These are phyloP conservation scores for Tichodroma muraria DNA, from an alignment of 2,113 vertebrate genomes.

Conservation along the genomic window DNA sequence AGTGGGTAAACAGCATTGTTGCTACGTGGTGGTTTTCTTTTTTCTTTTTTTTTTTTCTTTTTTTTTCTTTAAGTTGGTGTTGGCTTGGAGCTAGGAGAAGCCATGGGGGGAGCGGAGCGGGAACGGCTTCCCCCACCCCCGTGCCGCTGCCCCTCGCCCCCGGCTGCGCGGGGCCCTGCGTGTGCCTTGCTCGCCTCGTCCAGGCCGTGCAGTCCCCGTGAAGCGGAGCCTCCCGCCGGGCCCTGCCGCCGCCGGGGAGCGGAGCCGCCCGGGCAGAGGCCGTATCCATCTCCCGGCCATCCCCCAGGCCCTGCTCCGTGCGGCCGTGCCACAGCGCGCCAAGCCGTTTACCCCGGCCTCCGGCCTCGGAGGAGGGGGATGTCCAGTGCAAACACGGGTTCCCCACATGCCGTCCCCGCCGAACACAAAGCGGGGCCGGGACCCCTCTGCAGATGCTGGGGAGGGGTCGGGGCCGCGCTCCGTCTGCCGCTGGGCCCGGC, in stretches of 20 bases:
- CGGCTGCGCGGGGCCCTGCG: neutral
- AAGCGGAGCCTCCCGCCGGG: neutral
- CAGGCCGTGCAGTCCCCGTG: neutral
- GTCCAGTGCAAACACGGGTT: neutral
- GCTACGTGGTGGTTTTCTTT: neutral
- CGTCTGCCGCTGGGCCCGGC: neutral
- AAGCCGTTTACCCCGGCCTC: neutral
- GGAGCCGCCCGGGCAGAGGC: neutral
- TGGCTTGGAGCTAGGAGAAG: neutral
- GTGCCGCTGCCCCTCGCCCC: neutral
- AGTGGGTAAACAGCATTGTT: slow-evolving; percentile 71
- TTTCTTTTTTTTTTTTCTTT: neutral
- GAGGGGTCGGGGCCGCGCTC: neutral
- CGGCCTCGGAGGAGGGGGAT: too few species aligned
- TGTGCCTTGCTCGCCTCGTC: neutral
- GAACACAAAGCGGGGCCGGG: neutral
- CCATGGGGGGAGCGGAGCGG: neutral
- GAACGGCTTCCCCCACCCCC: neutral
- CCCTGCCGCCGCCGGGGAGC: neutral
- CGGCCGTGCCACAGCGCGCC: neutral
- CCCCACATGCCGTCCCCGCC: neutral
- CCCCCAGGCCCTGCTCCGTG: neutral
- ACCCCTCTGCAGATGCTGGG: neutral
- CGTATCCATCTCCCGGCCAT: neutral
- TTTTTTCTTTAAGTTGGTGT: neutral